Base-by-base conservation (phyloP, 2,888 invertebrate genomes). In the Sepioteuthis lessoniana region DNA sequence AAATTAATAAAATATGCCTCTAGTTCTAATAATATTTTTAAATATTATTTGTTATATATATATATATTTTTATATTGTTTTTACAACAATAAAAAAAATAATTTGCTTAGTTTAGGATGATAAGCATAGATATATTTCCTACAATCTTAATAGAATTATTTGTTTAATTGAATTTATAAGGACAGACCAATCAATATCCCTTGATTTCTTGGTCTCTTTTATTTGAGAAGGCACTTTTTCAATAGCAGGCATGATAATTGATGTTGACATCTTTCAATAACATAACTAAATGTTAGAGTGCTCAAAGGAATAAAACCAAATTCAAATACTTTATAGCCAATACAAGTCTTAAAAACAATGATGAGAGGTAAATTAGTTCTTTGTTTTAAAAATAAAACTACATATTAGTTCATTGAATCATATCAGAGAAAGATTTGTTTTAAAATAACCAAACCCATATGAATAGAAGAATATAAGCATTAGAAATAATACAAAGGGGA, bases 111-210 rank as follows among this genome's bases (percentile, higher is more conserved):
- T 35, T 76, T 76, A 4, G 76, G n/a, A 76, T 76, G 76, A 76
- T 76, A 35, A 76, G 35, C n/a, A 76, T 76, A 76, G 76, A 76
- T 76, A 76, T 76, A 76, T 76, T 76, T 76, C 76, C 76, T 76
- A n/a, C 16, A n/a, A 35, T n/a, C 13, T 16, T 2, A 42, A 42
- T 5, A 42, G 7, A 42, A 4, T 16, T 4, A 19, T n/a, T n/a
- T n/a, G 19, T n/a, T n/a, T 35, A 76, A 76, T 13, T n/a, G 1
- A 76, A n/a, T n/a, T 76, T 16, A 16, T n/a, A 76, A 76, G 19
- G 76, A 76, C 3, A n/a, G 16, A 76, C 3, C 76, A 21, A 21
- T 55, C 55, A 55, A 55, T 21, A 47, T 47, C 47, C 7, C 0
- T 60, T 76, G 8, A 76, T 76, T 0, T 76, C n/a, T n/a, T 76